A percentile compares a stretch with the other conserved stretches of the same genome.
These are phyloP conservation scores for Macquaria ambigua DNA, from an alignment of 2,113 vertebrate genomes.

Conservation along the genomic window DNA sequence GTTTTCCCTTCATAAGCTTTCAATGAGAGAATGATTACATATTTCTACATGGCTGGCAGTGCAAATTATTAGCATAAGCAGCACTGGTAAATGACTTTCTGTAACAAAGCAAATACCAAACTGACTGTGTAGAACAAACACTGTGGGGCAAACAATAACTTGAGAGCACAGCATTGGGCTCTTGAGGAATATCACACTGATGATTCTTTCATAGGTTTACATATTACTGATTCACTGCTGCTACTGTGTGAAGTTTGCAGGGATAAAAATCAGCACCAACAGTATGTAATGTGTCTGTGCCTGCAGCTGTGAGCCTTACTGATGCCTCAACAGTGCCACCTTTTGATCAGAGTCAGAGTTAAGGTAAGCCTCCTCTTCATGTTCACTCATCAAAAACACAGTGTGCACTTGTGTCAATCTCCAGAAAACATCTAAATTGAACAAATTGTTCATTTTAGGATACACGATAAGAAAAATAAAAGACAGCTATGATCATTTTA, in stretches of 20 bases:
- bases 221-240: constrained; percentile 55
- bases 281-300: constrained; percentile 22
- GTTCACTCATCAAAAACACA: constrained; percentile 19
- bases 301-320: constrained; percentile 38
- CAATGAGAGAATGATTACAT: constrained; percentile 79
- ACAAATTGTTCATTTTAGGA: not conserved
- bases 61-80: constrained; percentile 71
- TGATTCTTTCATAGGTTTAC: constrained; percentile 60
- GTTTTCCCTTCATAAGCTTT: constrained; percentile 66
- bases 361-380: constrained; percentile 3
- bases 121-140: constrained; percentile 67
- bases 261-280: constrained; percentile 29
- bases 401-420: not conserved
- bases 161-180: constrained; percentile 45
- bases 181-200: constrained; percentile 59
- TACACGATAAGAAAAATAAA: not conserved
- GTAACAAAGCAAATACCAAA: constrained; percentile 67
- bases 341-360: constrained; percentile 57
- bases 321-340: constrained; percentile 84
- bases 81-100: constrained; percentile 69
- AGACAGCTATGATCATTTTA: constrained; percentile 5
- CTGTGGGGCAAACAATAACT: constrained; percentile 67
- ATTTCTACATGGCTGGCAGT: constrained; percentile 78
- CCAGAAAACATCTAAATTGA: not conserved
- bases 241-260: constrained; percentile 50